Evolutionary conservation across 2,888 invertebrate genomes (phyloP), one percentile per base, ranked within the genome.

Genomic region (Drosophila quinaria): DNA sequence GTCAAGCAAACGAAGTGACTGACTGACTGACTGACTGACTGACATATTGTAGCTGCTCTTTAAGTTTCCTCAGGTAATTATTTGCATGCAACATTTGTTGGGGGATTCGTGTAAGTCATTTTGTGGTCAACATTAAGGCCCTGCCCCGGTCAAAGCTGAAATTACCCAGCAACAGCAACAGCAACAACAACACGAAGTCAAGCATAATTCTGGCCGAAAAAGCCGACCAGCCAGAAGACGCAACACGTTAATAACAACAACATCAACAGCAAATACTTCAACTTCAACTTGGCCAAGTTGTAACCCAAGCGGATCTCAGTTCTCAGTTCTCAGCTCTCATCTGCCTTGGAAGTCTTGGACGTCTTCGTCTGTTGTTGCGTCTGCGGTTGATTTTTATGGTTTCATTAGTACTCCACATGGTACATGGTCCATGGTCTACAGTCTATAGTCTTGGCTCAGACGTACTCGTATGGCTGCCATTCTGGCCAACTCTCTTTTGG

Each of bases 351-450:
- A 42, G 29, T 8, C 29, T 29, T 50, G 46, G 37, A 35, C 37
- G 50, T 80, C 78, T 86, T 55, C 54, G 31, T 55, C 41, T 19
- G n/a, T 37, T n/a, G 29, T 9, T 51, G 46, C 39, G 73, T 81
- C 79, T 91, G 90, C 78, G 90, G 90, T 91, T 90, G 74, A 78
- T 77, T 87, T 88, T 89, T 90, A 86, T 81, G 78, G 90, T 87
- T 89, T 90, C 89, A 82, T 90, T 89, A 88, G 74, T 89, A 75
- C 74, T 66, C 64, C 77, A 77, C 74, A 84, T 58, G 65, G 47
- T 59, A 44, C 54, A 41, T 58, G 62, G 52, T 37, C 15, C 25
- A 51, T 60, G 37, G 62, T 37, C 15, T 22, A 37, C 29, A 29
- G 29, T 29, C 29, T 29, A 5, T 59, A 44, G 63, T 44, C 37